These are phyloP conservation scores for Aselliscus stoliczkanus DNA, from an alignment of 2,797 vertebrate species.

Conservation along the genomic window DNA sequence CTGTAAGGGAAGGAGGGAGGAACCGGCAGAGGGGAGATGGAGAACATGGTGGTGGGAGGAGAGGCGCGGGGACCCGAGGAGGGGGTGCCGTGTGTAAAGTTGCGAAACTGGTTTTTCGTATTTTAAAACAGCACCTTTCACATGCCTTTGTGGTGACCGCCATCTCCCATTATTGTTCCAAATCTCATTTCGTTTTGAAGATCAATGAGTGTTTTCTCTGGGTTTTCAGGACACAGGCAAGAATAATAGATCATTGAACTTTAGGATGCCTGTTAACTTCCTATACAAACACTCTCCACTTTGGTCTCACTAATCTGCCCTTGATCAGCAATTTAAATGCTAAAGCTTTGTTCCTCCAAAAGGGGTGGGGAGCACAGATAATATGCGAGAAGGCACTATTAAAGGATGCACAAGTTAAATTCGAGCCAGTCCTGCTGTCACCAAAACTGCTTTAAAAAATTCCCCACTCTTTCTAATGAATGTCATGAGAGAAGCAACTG, in stretches of 20 bases:
- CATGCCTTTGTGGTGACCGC: slow-evolving; percentile 78
- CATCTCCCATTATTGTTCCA: slow-evolving; percentile 76
- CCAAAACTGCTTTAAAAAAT: slow-evolving; percentile 70
- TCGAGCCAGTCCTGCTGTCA: slow-evolving; percentile 64
- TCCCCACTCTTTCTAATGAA: slow-evolving; percentile 77
- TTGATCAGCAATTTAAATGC: slow-evolving; percentile 92
- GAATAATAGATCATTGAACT: slow-evolving; percentile 85
- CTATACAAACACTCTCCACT: slow-evolving; percentile 87
- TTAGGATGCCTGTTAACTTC: slow-evolving; percentile 85
- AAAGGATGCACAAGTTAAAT: slow-evolving; percentile 67
- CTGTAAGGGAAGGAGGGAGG: slow-evolving; percentile 48
- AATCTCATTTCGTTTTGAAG: slow-evolving; percentile 77
- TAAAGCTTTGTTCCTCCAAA: slow-evolving; percentile 82
- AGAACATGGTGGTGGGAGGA: slow-evolving; percentile 45
- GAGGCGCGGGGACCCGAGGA: slow-evolving; percentile 14
- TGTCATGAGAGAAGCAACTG: slow-evolving; percentile 74
- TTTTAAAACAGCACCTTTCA: slow-evolving; percentile 76
- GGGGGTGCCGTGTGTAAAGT: slow-evolving; percentile 70
- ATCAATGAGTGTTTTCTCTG: slow-evolving; percentile 77
- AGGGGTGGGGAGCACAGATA: slow-evolving; percentile 69
- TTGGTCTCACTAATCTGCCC: slow-evolving; percentile 90
- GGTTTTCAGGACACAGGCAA: slow-evolving; percentile 76
- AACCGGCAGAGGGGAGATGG: background rate
- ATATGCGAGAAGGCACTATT: slow-evolving; percentile 70
- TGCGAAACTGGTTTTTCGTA: slow-evolving; percentile 84